phyloP scores from a whole-genome alignment of 1,140 invertebrate genomes.

The Plodia interpunctella region DNA sequence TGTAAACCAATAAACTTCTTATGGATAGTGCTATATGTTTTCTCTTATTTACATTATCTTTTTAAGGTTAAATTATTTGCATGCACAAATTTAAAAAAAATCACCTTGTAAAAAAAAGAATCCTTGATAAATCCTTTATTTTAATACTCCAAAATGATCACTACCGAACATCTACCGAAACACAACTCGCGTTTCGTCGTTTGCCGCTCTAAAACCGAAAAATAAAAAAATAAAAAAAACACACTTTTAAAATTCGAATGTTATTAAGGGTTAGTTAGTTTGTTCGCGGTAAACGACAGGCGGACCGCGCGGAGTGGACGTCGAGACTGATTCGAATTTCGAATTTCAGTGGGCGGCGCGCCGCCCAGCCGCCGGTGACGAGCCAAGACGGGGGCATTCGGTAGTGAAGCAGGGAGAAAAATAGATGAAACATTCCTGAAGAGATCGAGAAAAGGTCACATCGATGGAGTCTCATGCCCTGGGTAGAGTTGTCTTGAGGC shows the following conservation, averaged over 20 bases:
- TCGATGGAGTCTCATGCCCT: too few relatives aligned
- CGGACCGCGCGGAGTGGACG: conserved; percentile 77
- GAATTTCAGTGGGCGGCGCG: conserved; percentile 56
- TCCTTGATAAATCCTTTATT: conserved; percentile 42
- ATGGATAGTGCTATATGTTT: too few relatives aligned
- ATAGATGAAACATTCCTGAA: too few relatives aligned
- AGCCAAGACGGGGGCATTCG: conserved; percentile 45
- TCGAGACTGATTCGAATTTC: conserved; percentile 55
- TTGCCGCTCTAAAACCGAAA: conserved; percentile 34
- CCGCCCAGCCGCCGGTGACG: conserved; percentile 53
- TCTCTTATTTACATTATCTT: background rate
- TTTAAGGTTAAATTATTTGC: background rate
- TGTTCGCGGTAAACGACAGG: conserved; percentile 59
- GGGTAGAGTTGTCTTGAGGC: too few relatives aligned
- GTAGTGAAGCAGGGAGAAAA: conserved; percentile 32
- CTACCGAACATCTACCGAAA: conserved; percentile 41
- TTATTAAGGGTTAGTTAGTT: conserved; percentile 35
- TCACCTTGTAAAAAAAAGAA: conserved; percentile 48
- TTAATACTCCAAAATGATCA: conserved; percentile 28
- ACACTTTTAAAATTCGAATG: conserved; percentile 17
- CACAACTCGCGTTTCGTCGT: conserved; percentile 36
- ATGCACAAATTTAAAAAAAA: background rate
- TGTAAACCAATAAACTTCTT: too few relatives aligned
- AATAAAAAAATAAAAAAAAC: conserved; percentile 26
- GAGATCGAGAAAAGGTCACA: too few relatives aligned